These are phyloP conservation scores for Orgyia antiqua DNA, from an alignment of 2,888 invertebrate genomes.

Conservation along the genomic window DNA sequence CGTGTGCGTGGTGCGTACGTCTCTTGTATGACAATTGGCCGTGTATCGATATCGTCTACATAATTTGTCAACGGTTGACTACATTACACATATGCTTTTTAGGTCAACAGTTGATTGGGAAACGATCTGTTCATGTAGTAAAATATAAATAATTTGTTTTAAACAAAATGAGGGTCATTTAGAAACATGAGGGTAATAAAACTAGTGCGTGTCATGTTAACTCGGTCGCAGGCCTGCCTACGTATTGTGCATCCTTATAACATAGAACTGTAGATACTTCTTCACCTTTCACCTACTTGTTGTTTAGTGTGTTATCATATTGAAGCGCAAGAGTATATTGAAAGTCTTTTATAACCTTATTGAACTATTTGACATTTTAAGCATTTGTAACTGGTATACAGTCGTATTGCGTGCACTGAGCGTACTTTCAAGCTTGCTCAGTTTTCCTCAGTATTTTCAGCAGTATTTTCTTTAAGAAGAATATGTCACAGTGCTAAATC, in stretches of 20 bases:
- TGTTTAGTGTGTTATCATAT: slow-evolving; percentile 16
- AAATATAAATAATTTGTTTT: slow-evolving; percentile 77
- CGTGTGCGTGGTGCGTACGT: slow-evolving; percentile 16
- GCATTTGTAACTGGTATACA: too few species aligned
- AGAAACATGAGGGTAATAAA: slow-evolving; percentile 78
- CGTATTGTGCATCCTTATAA: slow-evolving; percentile 41
- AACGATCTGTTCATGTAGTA: slow-evolving; percentile 73
- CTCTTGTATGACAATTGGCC: slow-evolving; percentile 38
- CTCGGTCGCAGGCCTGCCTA: slow-evolving; percentile 63
- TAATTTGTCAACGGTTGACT: slow-evolving; percentile 68
- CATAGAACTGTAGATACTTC: slow-evolving; percentile 41
- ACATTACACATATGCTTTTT: slow-evolving; percentile 70
- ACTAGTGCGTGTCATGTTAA: slow-evolving; percentile 74
- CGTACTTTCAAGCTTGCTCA: too few species aligned
- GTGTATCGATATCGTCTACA: slow-evolving; percentile 53
- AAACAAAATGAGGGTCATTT: slow-evolving; percentile 76
- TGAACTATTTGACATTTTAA: too few species aligned
- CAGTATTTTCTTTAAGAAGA: too few species aligned
- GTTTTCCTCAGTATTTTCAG: too few species aligned
- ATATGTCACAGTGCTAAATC: too few species aligned
- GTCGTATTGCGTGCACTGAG: too few species aligned
- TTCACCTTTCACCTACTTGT: too few species aligned
- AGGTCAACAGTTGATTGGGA: slow-evolving; percentile 73
- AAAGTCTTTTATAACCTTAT: too few species aligned
- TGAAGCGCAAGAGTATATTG: slow-evolving; percentile 38